Evolutionary conservation across 2,888 invertebrate genomes (phyloP).

Genomic region (Agrotis puta): DNA sequence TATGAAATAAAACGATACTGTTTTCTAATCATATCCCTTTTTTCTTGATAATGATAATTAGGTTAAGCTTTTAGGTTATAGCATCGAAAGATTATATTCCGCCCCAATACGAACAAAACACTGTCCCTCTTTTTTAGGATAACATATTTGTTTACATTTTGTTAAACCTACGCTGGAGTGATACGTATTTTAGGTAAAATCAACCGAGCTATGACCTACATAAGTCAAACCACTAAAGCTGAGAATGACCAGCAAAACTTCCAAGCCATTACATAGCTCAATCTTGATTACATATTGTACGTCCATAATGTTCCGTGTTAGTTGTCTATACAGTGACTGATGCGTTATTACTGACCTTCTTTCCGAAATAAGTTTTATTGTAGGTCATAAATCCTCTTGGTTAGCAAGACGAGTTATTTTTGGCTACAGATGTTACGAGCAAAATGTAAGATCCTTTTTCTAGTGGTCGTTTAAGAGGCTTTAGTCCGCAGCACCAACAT

Average conservation of each 20-base stretch:
- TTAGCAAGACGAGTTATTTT: constrained; percentile 41
- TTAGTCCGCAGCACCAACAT: constrained; percentile 4
- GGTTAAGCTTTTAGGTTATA: no score
- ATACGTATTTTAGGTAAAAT: neutral
- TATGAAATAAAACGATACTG: no score
- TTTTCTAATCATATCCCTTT: no score
- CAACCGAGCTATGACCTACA: constrained; percentile 14
- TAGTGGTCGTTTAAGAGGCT: constrained; percentile 20
- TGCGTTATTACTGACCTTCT: constrained; percentile 71
- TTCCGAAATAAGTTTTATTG: constrained; percentile 56
- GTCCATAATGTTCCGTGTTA: constrained; percentile 35
- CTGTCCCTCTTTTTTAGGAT: neutral
- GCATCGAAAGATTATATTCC: no score
- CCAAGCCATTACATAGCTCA: constrained; percentile 39
- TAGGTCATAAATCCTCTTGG: constrained; percentile 37
- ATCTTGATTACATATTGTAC: constrained; percentile 44
- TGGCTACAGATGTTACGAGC: constrained; percentile 30
- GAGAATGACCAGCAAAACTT: constrained; percentile 35
- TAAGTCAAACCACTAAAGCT: constrained; percentile 10
- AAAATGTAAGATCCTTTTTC: constrained; percentile 18
- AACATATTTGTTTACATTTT: neutral
- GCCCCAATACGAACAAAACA: neutral
- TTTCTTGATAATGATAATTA: no score
- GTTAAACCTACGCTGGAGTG: neutral
- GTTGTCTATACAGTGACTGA: constrained; percentile 70